phyloP scores from a whole-genome alignment of 2,797 vertebrate species.

The Takifugu ocellatus region DNA sequence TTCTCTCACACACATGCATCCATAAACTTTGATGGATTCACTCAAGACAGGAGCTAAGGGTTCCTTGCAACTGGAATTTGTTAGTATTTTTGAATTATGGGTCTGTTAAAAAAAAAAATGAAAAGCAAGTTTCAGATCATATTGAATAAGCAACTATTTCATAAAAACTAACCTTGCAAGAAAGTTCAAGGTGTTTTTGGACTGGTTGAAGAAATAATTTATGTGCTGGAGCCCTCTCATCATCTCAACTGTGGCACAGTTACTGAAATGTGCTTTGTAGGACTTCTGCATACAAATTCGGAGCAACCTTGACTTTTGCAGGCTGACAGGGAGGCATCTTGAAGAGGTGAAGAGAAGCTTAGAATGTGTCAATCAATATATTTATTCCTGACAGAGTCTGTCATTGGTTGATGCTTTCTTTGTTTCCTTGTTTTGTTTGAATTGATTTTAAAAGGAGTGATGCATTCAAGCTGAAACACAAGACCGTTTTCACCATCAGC shows the following conservation, averaged over 20 bases:
- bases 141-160: no score
- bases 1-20: constrained; percentile 16
- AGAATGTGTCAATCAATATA: constrained; percentile 3
- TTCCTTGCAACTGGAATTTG: constrained; percentile 2
- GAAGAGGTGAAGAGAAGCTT: not conserved
- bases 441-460: not conserved
- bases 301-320: not conserved
- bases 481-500: no score
- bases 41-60: constrained; percentile 7
- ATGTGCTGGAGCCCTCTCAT: not conserved
- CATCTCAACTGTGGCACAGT: constrained; percentile 2
- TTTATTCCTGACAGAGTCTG: not conserved
- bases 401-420: not conserved
- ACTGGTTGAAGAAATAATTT: not conserved
- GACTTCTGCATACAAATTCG: constrained; percentile 3
- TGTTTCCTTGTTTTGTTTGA: not conserved
- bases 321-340: not conserved
- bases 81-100: no score
- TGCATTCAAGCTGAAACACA: not conserved
- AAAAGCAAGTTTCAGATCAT: no score
- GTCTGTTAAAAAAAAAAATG: no score
- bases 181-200: constrained; percentile 5
- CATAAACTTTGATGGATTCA: constrained; percentile 11
- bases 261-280: constrained; percentile 3
- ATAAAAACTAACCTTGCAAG: constrained; percentile 18